Base-by-base conservation (phyloP, 23 tunicate species). In the Trididemnum clinides region DNA sequence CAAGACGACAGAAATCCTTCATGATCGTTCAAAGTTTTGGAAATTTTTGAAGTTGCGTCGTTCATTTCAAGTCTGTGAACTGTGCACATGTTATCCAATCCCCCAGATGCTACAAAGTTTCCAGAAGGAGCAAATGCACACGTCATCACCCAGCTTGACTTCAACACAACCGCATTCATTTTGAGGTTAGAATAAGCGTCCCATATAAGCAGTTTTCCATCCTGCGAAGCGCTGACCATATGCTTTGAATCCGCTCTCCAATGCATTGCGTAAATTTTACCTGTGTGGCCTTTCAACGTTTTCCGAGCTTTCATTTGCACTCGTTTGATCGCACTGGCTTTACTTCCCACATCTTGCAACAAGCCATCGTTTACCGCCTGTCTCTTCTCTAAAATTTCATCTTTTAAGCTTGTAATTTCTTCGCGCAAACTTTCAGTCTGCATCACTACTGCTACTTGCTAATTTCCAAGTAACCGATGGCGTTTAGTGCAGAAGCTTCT, bases 121-220 rank as follows among this genome's bases (percentile, higher is more conserved):
- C 88, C 93, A 19, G 88, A 83, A 28, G 93, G 93, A 19, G 93
- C 88, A 50, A 87, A 88, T 26, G 93, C 93, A 51, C 93, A 88
- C 1, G 93, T 88, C 93, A 88, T 88, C 5, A 88, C 93, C 93
- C 93, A 88, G 58, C 88, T 83, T 34, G 93, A 88, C 26, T 90
- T 81, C 22, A 88, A 39, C n/a, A 88, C 82, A 18, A 88, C 76
- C 12, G 93, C 93, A 50, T 84, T 37, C 59, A 34, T 44, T 26
- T 74, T 74, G 62, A 7, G 29, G 32, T 59, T 74, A 5, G 81
- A 6, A 26, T 37, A 37, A 12, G 81, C 5, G 22, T 74, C 62
- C 81, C 81, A 74, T 10, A 74, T 22, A 22, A 74, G 57, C 6
- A 74, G 58, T 26, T 74, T 74, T 12, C 81, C 81, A 59, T 74